Base-by-base conservation (phyloP, 2,888 invertebrate genomes). In the Drosophila sordidula region DNA sequence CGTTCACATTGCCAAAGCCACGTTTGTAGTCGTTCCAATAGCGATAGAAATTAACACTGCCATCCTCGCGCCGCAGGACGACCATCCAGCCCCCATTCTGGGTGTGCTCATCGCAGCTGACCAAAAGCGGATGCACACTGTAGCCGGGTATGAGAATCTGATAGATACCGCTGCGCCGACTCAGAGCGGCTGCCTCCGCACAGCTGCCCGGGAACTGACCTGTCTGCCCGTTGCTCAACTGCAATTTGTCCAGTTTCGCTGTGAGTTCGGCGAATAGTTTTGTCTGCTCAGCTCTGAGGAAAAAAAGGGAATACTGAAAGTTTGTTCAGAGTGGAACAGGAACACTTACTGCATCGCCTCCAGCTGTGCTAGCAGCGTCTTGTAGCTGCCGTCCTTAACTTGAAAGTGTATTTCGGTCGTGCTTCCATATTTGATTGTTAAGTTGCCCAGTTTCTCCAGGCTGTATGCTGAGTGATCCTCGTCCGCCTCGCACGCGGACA, bases 51-150 rank as follows among this genome's bases (percentile, higher is more conserved):
- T 95, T 95, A 81, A 95, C 94, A 4, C 93, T 92, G 0, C 95
- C 95, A 74, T 95, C 94, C 75, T 93, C 93, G 29, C 95, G 93
- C 75, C 94, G 94, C 89, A 95, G 94, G 92, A 58, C 94, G 92
- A 95, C 94, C 50, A 95, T 95, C 95, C 95, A 95, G 9, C 95
- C 95, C 0, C 95, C 95, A 0, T 94, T 94, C 0, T 93, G 93
- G 1, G 56, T 50, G 95, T 61, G 41, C 50, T 55, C 70, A 41
- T 75, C 95, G 34, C 90, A 90, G 3, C 50, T 46, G 0, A 94
- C 95, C 89, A 95, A 94, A 90, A 95, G 95, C 0, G 95, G 93
- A 16, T 93, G 93, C 63, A 92, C 91, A n/a, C 93, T 73, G 54
- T 81, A 25, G 3, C 75, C 70, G 4, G 89, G 94, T 71, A 94